These are phyloP conservation scores for Laspeyria flexula DNA, from an alignment of 2,888 invertebrate genomes.

Conservation along the genomic window DNA sequence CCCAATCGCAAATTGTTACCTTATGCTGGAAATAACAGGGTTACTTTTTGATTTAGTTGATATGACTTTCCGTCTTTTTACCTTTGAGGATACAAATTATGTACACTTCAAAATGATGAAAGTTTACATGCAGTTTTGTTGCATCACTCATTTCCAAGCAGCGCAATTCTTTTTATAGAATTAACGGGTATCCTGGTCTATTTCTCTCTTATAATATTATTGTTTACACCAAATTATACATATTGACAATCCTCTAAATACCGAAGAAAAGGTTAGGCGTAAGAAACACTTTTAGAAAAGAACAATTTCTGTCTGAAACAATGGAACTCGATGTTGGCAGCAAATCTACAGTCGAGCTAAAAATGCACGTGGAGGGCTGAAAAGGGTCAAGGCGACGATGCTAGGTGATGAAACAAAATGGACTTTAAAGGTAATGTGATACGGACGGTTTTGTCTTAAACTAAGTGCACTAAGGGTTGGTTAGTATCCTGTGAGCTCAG, in stretches of 20 bases:
- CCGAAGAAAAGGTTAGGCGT: slow-evolving; percentile 55
- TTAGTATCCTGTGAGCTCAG: slow-evolving; percentile 98
- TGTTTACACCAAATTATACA: not conserved
- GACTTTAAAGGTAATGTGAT: slow-evolving; percentile 50
- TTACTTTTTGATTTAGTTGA: too few species aligned
- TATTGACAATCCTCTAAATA: slow-evolving; percentile 61
- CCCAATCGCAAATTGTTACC: too few species aligned
- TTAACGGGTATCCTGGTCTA: not conserved
- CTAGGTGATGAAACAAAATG: slow-evolving; percentile 53
- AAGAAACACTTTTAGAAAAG: slow-evolving; percentile 44
- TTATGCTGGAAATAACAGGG: too few species aligned
- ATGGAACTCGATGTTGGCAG: slow-evolving; percentile 30
- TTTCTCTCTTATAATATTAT: not conserved
- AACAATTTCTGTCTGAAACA: slow-evolving; percentile 35
- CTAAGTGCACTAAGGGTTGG: slow-evolving; percentile 72
- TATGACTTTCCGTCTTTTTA: too few species aligned
- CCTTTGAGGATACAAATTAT: too few species aligned
- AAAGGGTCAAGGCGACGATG: slow-evolving; percentile 26
- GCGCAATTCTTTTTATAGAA: too few species aligned
- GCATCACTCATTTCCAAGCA: too few species aligned
- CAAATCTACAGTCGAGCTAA: slow-evolving; percentile 35
- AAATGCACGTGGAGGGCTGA: slow-evolving; percentile 22
- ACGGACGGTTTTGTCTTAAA: slow-evolving; percentile 72
- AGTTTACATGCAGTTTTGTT: too few species aligned
- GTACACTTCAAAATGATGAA: too few species aligned